Conservation (phyloP, 92 coral and sea anemone species). For the Zoanthus sansibaricus region DNA sequence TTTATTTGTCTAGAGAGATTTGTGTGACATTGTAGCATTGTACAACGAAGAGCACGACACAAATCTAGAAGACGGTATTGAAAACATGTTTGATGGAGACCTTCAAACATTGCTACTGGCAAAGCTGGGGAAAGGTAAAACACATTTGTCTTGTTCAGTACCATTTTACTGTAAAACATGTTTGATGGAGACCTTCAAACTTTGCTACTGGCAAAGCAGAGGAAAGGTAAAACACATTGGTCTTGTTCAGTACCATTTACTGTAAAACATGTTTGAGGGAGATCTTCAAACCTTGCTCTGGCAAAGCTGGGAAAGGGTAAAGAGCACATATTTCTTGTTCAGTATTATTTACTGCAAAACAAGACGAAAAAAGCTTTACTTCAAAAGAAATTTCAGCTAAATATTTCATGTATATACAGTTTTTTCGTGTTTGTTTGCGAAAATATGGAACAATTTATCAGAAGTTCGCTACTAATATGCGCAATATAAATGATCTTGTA, state of each 20-base stretch:
- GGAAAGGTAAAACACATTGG: background rate
- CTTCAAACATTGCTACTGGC: background rate
- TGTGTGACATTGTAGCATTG: background rate
- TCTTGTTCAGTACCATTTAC: background rate
- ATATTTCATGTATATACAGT: too few species aligned
- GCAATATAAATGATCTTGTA: too few species aligned
- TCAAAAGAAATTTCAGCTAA: background rate
- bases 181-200: background rate
- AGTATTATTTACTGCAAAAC: background rate
- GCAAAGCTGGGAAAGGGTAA: background rate
- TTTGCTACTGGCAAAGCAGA: background rate
- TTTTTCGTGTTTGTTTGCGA: too few species aligned
- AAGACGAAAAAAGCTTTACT: background rate
- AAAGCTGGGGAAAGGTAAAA: background rate
- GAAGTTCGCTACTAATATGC: too few species aligned
- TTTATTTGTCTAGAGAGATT: background rate
- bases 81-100: background rate
- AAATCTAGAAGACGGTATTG: conserved; percentile 1
- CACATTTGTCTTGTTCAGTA: background rate
- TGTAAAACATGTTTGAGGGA: background rate
- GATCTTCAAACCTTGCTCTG: background rate
- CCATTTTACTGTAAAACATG: background rate
- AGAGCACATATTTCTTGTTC: background rate
- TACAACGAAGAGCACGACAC: background rate
- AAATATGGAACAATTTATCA: too few species aligned